Percentiles rank a stretch among this genome's conserved stretches.
Conservation (phyloP, 2,797 vertebrate genomes). For the Merluccius polli region DNA sequence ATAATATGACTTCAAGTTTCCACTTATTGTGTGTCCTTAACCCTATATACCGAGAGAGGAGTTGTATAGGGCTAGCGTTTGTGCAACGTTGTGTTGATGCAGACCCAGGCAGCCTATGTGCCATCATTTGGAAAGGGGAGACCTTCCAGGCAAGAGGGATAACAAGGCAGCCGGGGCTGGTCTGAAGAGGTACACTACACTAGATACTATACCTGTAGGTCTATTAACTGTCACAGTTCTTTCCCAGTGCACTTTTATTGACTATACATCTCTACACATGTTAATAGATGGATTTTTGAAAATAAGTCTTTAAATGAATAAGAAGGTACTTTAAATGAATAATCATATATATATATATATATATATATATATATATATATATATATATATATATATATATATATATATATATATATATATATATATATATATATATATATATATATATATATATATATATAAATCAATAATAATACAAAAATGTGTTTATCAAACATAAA, state of each 20-base stretch:
- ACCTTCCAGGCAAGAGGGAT: neutral
- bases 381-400: too few species aligned
- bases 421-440: too few species aligned
- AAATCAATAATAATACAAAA: too few species aligned
- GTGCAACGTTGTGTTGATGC: conserved; percentile 1
- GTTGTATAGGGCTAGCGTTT: conserved; percentile 37
- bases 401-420: too few species aligned
- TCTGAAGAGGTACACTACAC: neutral
- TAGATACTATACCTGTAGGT: neutral
- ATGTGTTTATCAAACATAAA: too few species aligned
- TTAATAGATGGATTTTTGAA: too few species aligned
- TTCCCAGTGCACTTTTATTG: neutral
- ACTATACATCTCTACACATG: neutral
- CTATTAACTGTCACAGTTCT: too few species aligned
- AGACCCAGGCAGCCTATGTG: neutral
- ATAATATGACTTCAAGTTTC: conserved; percentile 66
- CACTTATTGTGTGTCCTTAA: conserved; percentile 53
- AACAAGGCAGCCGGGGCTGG: neutral
- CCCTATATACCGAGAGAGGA: conserved; percentile 40
- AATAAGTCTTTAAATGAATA: neutral
- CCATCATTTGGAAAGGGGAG: neutral
- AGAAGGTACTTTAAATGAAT: neutral
- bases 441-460: too few species aligned
- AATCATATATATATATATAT: too few species aligned
- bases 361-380: too few species aligned